phyloP scores from a whole-genome alignment of 2,888 invertebrate species.

The Ophion ventricosus region DNA sequence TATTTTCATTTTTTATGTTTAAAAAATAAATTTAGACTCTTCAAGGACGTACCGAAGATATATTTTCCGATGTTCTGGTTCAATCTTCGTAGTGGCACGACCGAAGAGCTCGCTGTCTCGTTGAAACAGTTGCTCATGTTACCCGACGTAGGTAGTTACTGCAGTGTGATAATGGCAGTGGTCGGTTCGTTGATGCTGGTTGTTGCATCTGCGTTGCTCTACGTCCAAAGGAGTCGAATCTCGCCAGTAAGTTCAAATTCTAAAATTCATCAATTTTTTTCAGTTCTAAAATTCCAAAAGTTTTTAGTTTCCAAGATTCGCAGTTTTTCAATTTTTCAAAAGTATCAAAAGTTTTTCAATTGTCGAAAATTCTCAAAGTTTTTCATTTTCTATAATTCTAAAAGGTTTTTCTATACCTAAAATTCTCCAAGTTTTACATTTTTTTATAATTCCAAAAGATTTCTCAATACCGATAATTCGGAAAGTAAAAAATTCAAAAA shows the following conservation, averaged over 20 bases:
- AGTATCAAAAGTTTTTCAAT: too few relatives aligned
- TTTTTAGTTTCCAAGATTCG: too few relatives aligned
- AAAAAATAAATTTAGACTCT: slow-evolving; percentile 84
- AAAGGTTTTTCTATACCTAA: too few relatives aligned
- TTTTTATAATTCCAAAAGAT: too few relatives aligned
- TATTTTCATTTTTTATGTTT: slow-evolving; percentile 25
- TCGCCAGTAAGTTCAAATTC: slow-evolving; percentile 59
- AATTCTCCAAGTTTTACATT: too few relatives aligned
- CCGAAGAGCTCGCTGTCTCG: slow-evolving; percentile 85
- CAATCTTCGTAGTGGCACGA: slow-evolving; percentile 87
- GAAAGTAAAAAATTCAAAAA: too few relatives aligned
- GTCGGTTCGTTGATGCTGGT: slow-evolving; percentile 80
- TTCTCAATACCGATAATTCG: too few relatives aligned
- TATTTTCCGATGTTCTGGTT: slow-evolving; percentile 93
- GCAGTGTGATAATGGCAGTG: slow-evolving; percentile 83
- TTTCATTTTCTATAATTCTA: too few relatives aligned
- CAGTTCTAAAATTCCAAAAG: neutral
- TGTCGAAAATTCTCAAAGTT: too few relatives aligned
- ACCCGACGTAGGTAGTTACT: slow-evolving; percentile 84
- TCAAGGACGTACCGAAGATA: slow-evolving; percentile 87
- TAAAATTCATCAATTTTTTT: too few relatives aligned
- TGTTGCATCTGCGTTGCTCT: slow-evolving; percentile 69
- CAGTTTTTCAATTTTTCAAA: too few relatives aligned
- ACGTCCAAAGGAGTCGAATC: slow-evolving; percentile 63
- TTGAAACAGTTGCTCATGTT: slow-evolving; percentile 85